Base-by-base conservation (phyloP, 2,888 invertebrate genomes). In the Latrodectus elegans region DNA sequence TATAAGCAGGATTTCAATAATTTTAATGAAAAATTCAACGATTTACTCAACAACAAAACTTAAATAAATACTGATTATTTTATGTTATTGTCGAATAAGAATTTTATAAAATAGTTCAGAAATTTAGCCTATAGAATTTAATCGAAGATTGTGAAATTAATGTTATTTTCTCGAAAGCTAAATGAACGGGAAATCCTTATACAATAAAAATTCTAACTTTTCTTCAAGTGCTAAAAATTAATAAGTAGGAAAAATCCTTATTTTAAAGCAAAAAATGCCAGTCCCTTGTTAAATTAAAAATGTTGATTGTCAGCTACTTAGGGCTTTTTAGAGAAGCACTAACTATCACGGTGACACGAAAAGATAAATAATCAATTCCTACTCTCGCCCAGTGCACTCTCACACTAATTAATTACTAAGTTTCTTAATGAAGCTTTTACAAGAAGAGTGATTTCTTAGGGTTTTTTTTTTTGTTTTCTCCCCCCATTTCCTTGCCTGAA, bases 391-490 rank as follows among this genome's bases (percentile, higher is more conserved):
- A 26, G 11, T 73, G 76, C 76, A 14, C 15, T 64, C 26, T 49
- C 71, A 11, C 77, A 65, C 78, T 84, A 84, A 84, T 84, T 84
- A 84, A 84, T 84, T 84, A 84, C 73, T 78, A 71, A 67, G 51
- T 12, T 15, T 72, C 53, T 65, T 84, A 84, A 84, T 84, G 84
- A 84, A 84, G 84, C 84, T 73, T 78, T 84, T 84, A 84, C 72
- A 73, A 60, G 67, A 68, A 12, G 67, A 22, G n/a, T 38, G 38
- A 38, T 38, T 38, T 38, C 38, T 38, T 38, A 38, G 38, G 38
- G 38, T 3, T 1, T 38, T 38, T 1, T 38, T 38, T 38, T 38
- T 38, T 65, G 51, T 67, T 76, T 15, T 76, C 17, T n/a, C 38
- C 49, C 8, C 55, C 67, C 11, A 60, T 71, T 74, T 72, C 72